A percentile compares a stretch with the other conserved stretches of the same genome.
These are phyloP conservation scores for Etheostoma spectabile DNA, from an alignment of 2,113 vertebrate genomes.

Conservation along the genomic window DNA sequence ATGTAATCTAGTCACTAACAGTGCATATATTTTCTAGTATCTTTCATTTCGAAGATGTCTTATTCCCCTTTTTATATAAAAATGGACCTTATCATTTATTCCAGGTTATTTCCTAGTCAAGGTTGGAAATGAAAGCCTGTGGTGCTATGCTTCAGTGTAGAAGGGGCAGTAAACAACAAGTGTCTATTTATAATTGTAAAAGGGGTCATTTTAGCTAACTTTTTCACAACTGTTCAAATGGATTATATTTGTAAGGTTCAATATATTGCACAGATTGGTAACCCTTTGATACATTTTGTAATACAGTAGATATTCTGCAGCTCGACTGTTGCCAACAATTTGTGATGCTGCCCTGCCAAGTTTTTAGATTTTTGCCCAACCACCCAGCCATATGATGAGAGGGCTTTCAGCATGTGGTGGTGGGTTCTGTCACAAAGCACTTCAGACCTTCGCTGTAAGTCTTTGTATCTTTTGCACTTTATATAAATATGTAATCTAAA, in stretches of 20 bases:
- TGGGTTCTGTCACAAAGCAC: slow-evolving; percentile 76
- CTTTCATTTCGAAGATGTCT: slow-evolving; percentile 93
- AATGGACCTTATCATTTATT: slow-evolving; percentile 81
- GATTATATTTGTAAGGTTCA: slow-evolving; percentile 90
- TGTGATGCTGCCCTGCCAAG: slow-evolving; percentile 66
- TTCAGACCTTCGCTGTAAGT: slow-evolving; percentile 80
- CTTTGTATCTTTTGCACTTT: slow-evolving; percentile 85
- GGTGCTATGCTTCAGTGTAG: slow-evolving; percentile 91
- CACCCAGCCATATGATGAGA: slow-evolving; percentile 81
- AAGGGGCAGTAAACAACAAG: slow-evolving; percentile 87
- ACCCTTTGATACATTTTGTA: slow-evolving; percentile 77
- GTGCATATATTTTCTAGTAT: slow-evolving; percentile 86
- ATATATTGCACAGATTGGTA: slow-evolving; percentile 89
- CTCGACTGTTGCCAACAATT: slow-evolving; percentile 72
- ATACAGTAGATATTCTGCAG: slow-evolving; percentile 73
- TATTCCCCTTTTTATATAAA: slow-evolving; percentile 91
- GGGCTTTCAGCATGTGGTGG: slow-evolving; percentile 56
- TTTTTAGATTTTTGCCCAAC: slow-evolving; percentile 64
- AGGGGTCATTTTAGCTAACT: slow-evolving; percentile 87
- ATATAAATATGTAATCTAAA: slow-evolving; percentile 84
- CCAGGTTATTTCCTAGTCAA: slow-evolving; percentile 91
- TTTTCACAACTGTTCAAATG: slow-evolving; percentile 89
- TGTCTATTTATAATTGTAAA: slow-evolving; percentile 93
- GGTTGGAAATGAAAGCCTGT: slow-evolving; percentile 93
- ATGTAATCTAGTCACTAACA: slow-evolving; percentile 85